A percentile compares a stretch with the other conserved stretches of the same genome.
Conservation (phyloP, 2,888 invertebrate species). For the Sylvicola cinctus region DNA sequence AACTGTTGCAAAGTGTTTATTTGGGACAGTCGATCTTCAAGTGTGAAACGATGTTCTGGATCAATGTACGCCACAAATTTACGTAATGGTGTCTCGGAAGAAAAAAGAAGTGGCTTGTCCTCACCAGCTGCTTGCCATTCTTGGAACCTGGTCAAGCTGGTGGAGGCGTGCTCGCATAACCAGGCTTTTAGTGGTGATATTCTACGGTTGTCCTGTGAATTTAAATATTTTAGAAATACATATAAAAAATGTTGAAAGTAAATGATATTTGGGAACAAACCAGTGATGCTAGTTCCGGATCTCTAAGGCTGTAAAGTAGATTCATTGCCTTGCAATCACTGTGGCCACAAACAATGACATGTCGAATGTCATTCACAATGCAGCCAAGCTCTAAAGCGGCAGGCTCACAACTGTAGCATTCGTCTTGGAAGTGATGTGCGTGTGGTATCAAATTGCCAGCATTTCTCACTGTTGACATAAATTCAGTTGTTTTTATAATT, state of each 20-base stretch:
- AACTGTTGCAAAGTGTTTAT: conserved; percentile 83
- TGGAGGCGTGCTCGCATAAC: conserved; percentile 70
- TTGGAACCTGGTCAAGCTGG: conserved; percentile 65
- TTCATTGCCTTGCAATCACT: conserved; percentile 98
- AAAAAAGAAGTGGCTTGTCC: conserved; percentile 59
- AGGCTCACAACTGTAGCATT: conserved; percentile 82
- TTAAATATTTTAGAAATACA: neutral
- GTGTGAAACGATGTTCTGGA: conserved; percentile 67
- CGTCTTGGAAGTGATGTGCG: conserved; percentile 67
- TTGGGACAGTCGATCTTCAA: conserved; percentile 87
- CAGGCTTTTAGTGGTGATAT: conserved; percentile 79
- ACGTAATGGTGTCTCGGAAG: conserved; percentile 67
- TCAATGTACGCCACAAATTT: conserved; percentile 89
- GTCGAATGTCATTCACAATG: conserved; percentile 72
- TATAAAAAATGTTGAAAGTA: neutral
- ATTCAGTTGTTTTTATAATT: conserved; percentile 3
- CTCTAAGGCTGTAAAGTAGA: conserved; percentile 61
- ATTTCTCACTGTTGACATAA: conserved; percentile 54
- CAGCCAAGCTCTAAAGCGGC: conserved; percentile 91
- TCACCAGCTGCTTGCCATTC: conserved; percentile 35
- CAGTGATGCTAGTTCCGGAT: conserved; percentile 52
- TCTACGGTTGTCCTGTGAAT: conserved; percentile 40
- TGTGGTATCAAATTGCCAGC: conserved; percentile 92
- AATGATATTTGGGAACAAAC: conserved; percentile 25
- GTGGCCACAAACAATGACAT: conserved; percentile 91